A percentile compares a stretch with the other conserved stretches of the same genome.
Conservation (phyloP, 2,113 vertebrate species). For the Megaptera novaeangliae region DNA sequence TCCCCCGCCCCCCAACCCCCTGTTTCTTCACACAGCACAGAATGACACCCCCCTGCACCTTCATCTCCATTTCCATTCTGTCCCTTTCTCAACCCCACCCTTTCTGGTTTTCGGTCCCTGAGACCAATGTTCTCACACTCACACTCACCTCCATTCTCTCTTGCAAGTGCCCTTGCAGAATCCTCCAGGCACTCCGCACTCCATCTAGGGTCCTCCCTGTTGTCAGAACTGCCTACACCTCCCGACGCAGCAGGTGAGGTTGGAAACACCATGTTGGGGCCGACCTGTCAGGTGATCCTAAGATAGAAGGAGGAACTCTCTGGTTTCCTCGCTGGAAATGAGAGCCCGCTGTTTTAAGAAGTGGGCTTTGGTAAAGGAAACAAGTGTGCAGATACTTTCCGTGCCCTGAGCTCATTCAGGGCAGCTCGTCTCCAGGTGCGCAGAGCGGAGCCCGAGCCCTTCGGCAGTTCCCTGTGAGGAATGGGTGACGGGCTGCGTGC, state of each 20-base stretch:
- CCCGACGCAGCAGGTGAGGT: neutral
- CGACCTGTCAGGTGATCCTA: neutral
- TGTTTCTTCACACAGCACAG: neutral
- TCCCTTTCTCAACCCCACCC: neutral
- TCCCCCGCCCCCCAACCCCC: accelerated
- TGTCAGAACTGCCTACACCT: neutral
- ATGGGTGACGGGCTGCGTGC: accelerated
- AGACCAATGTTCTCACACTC: neutral
- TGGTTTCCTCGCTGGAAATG: neutral
- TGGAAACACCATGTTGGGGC: neutral
- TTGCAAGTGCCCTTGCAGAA: neutral
- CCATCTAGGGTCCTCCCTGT: neutral
- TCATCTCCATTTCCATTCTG: neutral
- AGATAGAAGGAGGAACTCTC: neutral
- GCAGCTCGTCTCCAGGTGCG: accelerated
- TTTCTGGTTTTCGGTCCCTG: neutral
- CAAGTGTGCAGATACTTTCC: neutral
- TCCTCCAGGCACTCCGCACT: accelerated
- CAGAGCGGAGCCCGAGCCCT: neutral
- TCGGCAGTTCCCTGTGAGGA: neutral
- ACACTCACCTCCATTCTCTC: neutral
- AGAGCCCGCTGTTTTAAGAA: neutral
- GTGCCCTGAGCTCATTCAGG: neutral
- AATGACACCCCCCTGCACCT: neutral
- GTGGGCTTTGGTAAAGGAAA: neutral